Evolutionary conservation across 2,888 invertebrate species (phyloP).

Genomic region (Malthinus seriepunctatus): DNA sequence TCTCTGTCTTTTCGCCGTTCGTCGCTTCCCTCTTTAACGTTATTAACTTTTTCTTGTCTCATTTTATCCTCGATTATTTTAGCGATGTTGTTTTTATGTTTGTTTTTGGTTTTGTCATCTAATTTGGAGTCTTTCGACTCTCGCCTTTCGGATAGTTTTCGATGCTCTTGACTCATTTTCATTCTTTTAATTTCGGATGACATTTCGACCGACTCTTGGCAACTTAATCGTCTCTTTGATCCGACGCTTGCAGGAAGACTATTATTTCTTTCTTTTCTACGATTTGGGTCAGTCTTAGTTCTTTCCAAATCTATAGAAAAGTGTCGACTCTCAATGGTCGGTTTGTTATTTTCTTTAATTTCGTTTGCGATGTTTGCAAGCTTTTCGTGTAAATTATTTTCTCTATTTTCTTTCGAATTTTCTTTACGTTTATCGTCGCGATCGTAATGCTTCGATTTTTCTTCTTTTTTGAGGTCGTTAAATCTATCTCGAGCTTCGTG

Average conservation of each 20-base stretch:
- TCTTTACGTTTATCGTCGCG: conserved; percentile 55
- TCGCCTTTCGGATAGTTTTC: conserved; percentile 61
- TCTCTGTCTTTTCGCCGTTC: conserved; percentile 53
- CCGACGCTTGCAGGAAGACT: conserved; percentile 68
- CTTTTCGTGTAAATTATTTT: conserved; percentile 59
- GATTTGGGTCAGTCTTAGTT: conserved; percentile 48
- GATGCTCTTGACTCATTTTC: conserved; percentile 59
- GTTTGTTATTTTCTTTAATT: conserved; percentile 42
- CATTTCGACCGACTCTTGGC: conserved; percentile 69
- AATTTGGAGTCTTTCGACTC: conserved; percentile 69
- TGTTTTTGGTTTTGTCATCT: conserved; percentile 54
- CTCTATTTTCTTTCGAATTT: conserved; percentile 55
- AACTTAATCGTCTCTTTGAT: conserved; percentile 75
- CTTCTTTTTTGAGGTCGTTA: conserved; percentile 36
- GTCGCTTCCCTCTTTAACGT: conserved; percentile 53
- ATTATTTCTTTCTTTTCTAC: conserved; percentile 65
- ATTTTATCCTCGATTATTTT: conserved; percentile 65
- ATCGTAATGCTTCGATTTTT: conserved; percentile 50
- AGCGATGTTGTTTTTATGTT: conserved; percentile 63
- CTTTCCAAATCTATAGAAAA: conserved; percentile 57
- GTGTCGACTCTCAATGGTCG: conserved; percentile 52
- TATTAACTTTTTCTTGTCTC: conserved; percentile 62
- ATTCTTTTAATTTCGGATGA: conserved; percentile 65
- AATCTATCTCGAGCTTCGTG: conserved; percentile 51
- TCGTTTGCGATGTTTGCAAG: conserved; percentile 47